Conservation (phyloP, 2,797 vertebrate genomes). For the Gadopsis marmoratus region DNA sequence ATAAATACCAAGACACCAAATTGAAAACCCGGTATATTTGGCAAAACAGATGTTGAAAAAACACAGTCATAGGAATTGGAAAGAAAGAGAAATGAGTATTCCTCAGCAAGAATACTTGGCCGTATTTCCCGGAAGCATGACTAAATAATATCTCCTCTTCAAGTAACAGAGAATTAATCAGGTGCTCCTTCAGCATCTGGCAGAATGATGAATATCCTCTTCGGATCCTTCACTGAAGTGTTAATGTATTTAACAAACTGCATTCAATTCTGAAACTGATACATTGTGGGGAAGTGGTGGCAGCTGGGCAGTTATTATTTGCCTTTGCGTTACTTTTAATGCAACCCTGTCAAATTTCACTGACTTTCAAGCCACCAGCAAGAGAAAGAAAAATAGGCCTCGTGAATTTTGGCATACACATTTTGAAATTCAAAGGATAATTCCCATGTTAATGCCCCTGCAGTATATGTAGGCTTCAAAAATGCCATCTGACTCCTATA, state of each 20-base stretch:
- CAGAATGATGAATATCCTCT: slow-evolving; percentile 81
- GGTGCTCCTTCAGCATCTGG: slow-evolving; percentile 76
- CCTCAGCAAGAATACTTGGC: slow-evolving; percentile 57
- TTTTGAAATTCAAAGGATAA: slow-evolving; percentile 2
- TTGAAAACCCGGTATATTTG: slow-evolving; percentile 5
- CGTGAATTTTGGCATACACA: neutral
- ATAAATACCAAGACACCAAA: neutral
- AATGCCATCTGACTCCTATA: neutral
- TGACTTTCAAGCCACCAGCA: slow-evolving; percentile 31
- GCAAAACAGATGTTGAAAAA: neutral
- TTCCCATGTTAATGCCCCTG: neutral
- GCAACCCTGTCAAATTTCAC: slow-evolving; percentile 62
- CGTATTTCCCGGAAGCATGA: slow-evolving; percentile 63
- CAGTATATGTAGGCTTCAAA: slow-evolving; percentile 2
- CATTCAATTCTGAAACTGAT: slow-evolving; percentile 69
- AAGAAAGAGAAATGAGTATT: slow-evolving; percentile 61
- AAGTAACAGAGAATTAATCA: slow-evolving; percentile 75
- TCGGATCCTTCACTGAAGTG: slow-evolving; percentile 73
- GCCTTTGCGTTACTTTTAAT: slow-evolving; percentile 63
- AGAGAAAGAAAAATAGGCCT: slow-evolving; percentile 8
- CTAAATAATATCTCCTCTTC: slow-evolving; percentile 75
- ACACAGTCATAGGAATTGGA: slow-evolving; percentile 25
- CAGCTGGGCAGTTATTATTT: slow-evolving; percentile 46
- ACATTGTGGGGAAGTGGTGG: slow-evolving; percentile 39
- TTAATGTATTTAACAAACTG: slow-evolving; percentile 83